Base-by-base conservation (phyloP, 1,140 invertebrate species). In the Drosophila albomicans region DNA sequence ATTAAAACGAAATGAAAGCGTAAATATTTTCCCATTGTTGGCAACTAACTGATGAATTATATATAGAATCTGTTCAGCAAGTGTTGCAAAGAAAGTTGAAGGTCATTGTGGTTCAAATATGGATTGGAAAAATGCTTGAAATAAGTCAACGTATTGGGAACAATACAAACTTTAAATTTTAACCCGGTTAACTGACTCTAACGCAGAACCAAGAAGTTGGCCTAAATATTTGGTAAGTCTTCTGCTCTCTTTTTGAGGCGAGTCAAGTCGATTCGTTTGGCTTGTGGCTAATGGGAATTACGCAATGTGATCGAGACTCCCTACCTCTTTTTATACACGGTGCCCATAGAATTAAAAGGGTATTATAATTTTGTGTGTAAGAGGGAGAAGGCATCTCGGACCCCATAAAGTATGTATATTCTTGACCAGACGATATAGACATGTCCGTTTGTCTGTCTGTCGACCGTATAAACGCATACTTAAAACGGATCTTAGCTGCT, bases 1-100 rank as follows among this genome's bases (percentile, higher is more conserved):
- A 81, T 89, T 89, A 89, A 89, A 90, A 85, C 81, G 79, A 85
- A 85, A 89, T 85, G 85, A 89, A 89, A 89, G 85, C 85, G 85
- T 90, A 89, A 89, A 89, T 79, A 85, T 89, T 79, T 82, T 68
- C 57, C 65, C 57, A 64, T 67, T 66, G 41, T 43, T 57, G 62
- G 16, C 15, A 32, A n/a, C 32, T 73, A 38, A 25, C 15, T 46
- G 56, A 54, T 54, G 45, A 43, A 74, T 74, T 74, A 66, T 46
- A 51, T 74, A 66, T 46, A 51, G 68, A 77, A 80, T 73, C 65
- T 54, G 64, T 11, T 45, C 74, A 82, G 62, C 72, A 85, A 74
- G 81, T 82, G 69, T 82, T 79, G 80, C 67, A 74, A 70, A 62
- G 65, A 76, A 72, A 56, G 81, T 45, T 70, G 81, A 84, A 84